Evolutionary conservation across 2,888 invertebrate genomes (phyloP), one percentile per base, ranked within the genome.

Genomic region (Drosophila villosipedis): DNA sequence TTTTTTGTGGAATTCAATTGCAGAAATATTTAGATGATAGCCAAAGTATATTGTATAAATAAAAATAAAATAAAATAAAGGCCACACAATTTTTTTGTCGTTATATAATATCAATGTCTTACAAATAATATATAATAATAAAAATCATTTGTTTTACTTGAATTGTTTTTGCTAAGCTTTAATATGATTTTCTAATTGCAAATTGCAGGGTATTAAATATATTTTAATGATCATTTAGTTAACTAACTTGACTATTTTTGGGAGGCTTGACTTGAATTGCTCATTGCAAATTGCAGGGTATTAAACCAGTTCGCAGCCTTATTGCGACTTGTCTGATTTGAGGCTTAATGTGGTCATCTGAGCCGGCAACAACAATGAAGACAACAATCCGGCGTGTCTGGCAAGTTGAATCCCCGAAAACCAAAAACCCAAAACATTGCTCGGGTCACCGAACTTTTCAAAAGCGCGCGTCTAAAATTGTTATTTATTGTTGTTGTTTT

Each of bases 361-460:
- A 72, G 63, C 64, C 53, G 67, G 57, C 67, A 70, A 69, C 64
- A 71, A 73, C 80, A 68, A 75, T 66, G 67, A 67, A 74, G 58
- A 68, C 73, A 68, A 54, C 79, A 82, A 60, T 70, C 68, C 73
- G 63, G 80, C 83, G 55, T 82, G 89, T 80, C 89, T 83, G 86
- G 67, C 86, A 74, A 80, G 84, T 74, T 70, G 80, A 66, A 69
- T 82, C 66, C 71, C 77, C 83, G 53, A 85, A 87, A 78, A 66
- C 47, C 83, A 53, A 85, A 87, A 78, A 66, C 28, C 71, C 82
- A 74, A 88, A 90, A 78, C 76, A 82, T 84, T 83, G 83, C 73
- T 77, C 78, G 76, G 89, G 89, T 90, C 89, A 91, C 83, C 91
- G 89, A 91, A 91, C 89, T 84, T 84, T 78, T 80, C 49, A 25